Base-by-base conservation (phyloP, 2,888 invertebrate species). In the Carabus problematicus region DNA sequence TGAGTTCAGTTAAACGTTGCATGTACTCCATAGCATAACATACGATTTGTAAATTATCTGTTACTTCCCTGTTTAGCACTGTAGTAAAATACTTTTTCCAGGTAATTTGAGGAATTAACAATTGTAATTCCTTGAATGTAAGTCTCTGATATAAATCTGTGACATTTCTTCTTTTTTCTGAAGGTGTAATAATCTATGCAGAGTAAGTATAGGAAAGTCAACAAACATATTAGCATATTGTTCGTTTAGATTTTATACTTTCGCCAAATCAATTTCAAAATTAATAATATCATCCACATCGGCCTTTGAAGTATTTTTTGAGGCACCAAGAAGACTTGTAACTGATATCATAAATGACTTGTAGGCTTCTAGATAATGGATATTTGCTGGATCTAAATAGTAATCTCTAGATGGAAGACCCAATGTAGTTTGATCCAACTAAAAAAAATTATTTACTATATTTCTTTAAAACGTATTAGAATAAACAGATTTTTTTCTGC, bases 361-460 rank as follows among this genome's bases (percentile, higher is more conserved):
- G 77, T 97, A 97, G 1, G 97, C 96, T 61, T 88, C 85, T 45
- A 92, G 80, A 75, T 91, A 93, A 59, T 85, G 86, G 76, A 82
- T 84, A 77, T 91, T 76, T 85, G 86, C 79, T 89, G 90, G 70
- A 82, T 82, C 74, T 82, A 86, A 88, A 85, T 88, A 97, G 80
- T 91, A 92, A 73, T 91, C 91, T 61, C 90, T 84, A 0, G 91
- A 89, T 14, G 92, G 92, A 64, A 92, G 82, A 29, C 92, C 92
- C 75, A 95, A 83, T 60, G 89, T 90, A 0, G 95, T 93, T 82
- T 97, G 96, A 82, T 97, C 96, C 75, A 97, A 89, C 85, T 95
- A 87, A 71, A 77, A 78, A 62, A 66, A 56, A 49, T 71, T 29
- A 29, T 29, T 29, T 29, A 29, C 29, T 29, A 29, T 29, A 3